Percentiles rank a stretch among this genome's conserved stretches.
Evolutionary conservation across 2,797 vertebrate species (phyloP).

Genomic region (Pogonophryne albipinna): DNA sequence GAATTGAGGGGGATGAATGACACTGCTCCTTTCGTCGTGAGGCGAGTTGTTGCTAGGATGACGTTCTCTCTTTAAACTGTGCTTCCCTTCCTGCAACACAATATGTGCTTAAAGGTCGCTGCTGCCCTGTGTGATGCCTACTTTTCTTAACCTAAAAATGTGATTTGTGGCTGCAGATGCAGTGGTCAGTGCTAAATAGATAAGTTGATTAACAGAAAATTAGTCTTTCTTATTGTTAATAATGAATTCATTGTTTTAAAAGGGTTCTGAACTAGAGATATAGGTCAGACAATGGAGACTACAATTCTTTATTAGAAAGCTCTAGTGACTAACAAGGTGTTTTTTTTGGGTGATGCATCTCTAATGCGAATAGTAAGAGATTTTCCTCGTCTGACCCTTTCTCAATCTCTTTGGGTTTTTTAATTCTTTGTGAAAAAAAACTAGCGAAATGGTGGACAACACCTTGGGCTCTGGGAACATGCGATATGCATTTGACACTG

Average conservation of each 20-base stretch:
- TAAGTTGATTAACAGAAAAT: neutral
- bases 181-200: neutral
- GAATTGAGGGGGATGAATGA: constrained; percentile 19
- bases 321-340: too few species aligned
- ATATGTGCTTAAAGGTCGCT: constrained; percentile 22
- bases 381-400: neutral
- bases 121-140: neutral
- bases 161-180: neutral
- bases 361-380: neutral
- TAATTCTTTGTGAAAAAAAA: neutral
- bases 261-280: neutral
- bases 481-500: neutral
- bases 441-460: neutral
- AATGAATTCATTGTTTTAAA: neutral
- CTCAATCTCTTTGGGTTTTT: neutral
- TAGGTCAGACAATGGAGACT: neutral
- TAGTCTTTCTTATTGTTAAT: neutral
- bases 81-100: constrained; percentile 20
- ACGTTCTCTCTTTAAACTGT: constrained; percentile 43
- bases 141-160: constrained; percentile 2
- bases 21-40: constrained; percentile 7
- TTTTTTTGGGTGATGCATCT: neutral
- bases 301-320: neutral
- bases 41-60: constrained; percentile 12
- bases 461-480: neutral